Base-by-base conservation (phyloP, 2,797 vertebrate genomes). In the Hyperoplus lanceolatus region DNA sequence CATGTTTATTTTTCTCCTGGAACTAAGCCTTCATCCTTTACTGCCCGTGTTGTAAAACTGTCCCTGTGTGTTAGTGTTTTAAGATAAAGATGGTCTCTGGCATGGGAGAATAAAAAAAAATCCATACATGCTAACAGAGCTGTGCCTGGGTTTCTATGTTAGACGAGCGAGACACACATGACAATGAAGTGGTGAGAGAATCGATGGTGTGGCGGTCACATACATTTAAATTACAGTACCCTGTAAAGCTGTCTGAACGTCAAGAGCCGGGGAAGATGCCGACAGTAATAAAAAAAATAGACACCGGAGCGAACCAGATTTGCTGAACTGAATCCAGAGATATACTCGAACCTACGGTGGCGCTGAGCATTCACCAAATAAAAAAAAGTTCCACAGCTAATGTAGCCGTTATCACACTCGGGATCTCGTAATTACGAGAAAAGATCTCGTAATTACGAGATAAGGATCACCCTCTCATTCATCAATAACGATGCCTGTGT, bases 211-310 rank as follows among this genome's bases (percentile, higher is more conserved):
- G 76, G 81, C 64, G 38, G 81, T 29, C 29, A 79, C 85, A 92
- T 90, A 84, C 78, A 92, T 93, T 82, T 75, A 79, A 91, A 90
- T 90, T 62, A 82, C 67, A 70, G 80, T 51, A 2, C 56, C 70
- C 78, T 83, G 71, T 92, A 90, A 93, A 92, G 81, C 89, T 90
- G 88, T 91, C 87, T 88, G 83, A 75, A 70, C 85, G 87, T 92
- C 89, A 81, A 87, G 84, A 87, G 80, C 63, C 45, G 14, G 64
- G 54, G 70, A 90, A 79, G 83, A 87, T 77, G 84, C 86, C 84
- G 89, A 87, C 88, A 75, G 75, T 81, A 85, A 81, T 92, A 86
- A 91, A 91, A 84, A 81, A 86, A 91, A 91, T 83, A 81, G 77
- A 78, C 67, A 77, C 75, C 56, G 69, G 59, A 39, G 73, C 67